Conservation (phyloP, 92 coral and sea anemone genomes). For the Nematostella vectensis region DNA sequence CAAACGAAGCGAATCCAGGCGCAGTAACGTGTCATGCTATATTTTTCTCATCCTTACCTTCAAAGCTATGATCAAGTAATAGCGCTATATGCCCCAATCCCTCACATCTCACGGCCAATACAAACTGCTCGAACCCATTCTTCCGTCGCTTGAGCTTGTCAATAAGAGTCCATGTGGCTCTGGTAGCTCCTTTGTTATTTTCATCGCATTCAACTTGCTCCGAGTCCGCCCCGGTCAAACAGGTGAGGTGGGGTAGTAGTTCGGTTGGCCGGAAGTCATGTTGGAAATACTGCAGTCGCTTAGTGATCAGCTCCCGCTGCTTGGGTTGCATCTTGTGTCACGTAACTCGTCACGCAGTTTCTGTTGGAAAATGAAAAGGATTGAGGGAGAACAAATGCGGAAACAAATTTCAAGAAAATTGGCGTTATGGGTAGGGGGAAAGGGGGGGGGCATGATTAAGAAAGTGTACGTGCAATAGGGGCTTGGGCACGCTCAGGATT, state of each 20-base stretch:
- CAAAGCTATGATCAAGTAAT: conserved; percentile 34
- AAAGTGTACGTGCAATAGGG: too few relatives aligned
- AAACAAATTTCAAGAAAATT: too few relatives aligned
- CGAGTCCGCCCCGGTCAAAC: conserved; percentile 55
- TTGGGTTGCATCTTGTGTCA: conserved; percentile 37
- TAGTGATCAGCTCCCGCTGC: conserved; percentile 18
- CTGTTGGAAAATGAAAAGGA: background rate
- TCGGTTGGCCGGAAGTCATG: conserved; percentile 47
- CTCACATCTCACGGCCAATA: conserved; percentile 25
- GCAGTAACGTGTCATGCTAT: too few relatives aligned
- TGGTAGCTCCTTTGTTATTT: conserved; percentile 22
- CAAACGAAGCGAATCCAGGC: too few relatives aligned
- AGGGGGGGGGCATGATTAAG: too few relatives aligned
- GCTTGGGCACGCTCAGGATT: too few relatives aligned
- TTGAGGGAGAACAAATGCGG: background rate
- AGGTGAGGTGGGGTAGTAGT: conserved; percentile 37
- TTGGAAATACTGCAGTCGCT: conserved; percentile 12
- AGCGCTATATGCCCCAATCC: conserved; percentile 31
- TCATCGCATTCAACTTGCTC: conserved; percentile 40
- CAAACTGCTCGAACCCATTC: conserved; percentile 21
- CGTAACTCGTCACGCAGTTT: background rate
- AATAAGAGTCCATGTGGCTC: conserved; percentile 33
- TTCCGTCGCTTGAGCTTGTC: conserved; percentile 29
- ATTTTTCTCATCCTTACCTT: too few relatives aligned
- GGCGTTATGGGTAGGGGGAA: too few relatives aligned